phyloP scores from a whole-genome alignment of 1,140 invertebrate species.

The Sycobia sp. region DNA sequence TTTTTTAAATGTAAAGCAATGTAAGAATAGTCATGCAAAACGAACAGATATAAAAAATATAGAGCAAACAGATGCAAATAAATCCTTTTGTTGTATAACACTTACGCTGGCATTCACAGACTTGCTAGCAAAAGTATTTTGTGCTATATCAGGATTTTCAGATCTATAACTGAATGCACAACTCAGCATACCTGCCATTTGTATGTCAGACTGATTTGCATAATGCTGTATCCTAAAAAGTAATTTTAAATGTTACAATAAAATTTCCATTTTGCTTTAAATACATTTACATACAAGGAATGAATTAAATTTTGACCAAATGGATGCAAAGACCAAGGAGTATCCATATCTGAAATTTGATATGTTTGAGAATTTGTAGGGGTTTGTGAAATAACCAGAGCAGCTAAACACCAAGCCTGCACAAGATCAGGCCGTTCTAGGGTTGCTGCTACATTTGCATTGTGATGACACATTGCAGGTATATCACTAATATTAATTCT shows the following conservation, averaged over 20 bases:
- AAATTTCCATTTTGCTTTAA: not conserved
- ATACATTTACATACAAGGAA: slow-evolving; percentile 72
- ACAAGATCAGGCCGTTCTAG: slow-evolving; percentile 81
- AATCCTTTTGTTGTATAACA: slow-evolving; percentile 34
- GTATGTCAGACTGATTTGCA: slow-evolving; percentile 80
- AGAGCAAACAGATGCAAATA: not conserved
- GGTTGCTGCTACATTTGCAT: slow-evolving; percentile 75
- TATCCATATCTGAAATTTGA: slow-evolving; percentile 67
- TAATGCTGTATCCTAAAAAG: slow-evolving; percentile 76
- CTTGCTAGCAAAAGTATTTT: slow-evolving; percentile 55
- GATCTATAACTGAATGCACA: slow-evolving; percentile 77
- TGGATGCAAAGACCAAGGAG: slow-evolving; percentile 80
- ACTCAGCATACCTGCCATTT: slow-evolving; percentile 91
- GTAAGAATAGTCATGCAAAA: slow-evolving; percentile 9
- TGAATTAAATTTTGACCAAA: slow-evolving; percentile 85
- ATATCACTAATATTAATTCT: slow-evolving; percentile 67
- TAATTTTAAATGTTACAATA: not conserved
- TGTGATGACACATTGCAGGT: slow-evolving; percentile 77
- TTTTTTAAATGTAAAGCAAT: slow-evolving; percentile 11
- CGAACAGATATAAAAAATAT: not conserved
- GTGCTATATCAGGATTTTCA: slow-evolving; percentile 50
- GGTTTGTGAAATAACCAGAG: slow-evolving; percentile 68
- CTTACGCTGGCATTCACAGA: slow-evolving; percentile 64
- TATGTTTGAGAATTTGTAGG: slow-evolving; percentile 44
- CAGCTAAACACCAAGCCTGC: slow-evolving; percentile 83